Evolutionary conservation across 2,113 vertebrate species (phyloP), one percentile per base, ranked within the genome.

Genomic region (Corythoichthys intestinalis): DNA sequence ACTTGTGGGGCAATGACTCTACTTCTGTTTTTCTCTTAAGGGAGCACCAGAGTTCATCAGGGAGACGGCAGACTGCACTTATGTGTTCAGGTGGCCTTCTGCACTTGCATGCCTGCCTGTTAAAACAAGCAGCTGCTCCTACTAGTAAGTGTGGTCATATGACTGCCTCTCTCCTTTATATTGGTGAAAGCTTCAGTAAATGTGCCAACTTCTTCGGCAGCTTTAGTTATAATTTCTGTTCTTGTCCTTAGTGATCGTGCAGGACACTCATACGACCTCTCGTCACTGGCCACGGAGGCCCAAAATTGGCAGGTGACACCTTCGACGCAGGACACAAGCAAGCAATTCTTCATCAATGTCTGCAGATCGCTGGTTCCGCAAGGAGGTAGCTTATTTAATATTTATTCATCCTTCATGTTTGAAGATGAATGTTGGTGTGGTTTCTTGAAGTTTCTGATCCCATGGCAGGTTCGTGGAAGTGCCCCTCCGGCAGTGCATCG

Each of bases 1-100:
- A 44, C 41, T 44, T 44, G 41, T 44, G 39, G 12, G 12, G 47
- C 48, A 50, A 5, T 57, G 52, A 54, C 52, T 54, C 17, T n/a
- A 20, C n/a, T 57, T 35, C 4, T 35, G 12, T 52, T 54, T 46
- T 44, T 47, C 8, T 20, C 37, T 73, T 20, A 11, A 93, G 93
- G 93, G 91, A 64, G 81, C 78, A 73, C 95, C 96, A 17, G 83
- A 93, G 20, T 99, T 96, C 65, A 88, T 99, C 67, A 94, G 83
- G 64, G 97, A 99, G 91, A 99, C 95, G 0, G 79, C 92, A 0
- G 96, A 97, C 10, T 98, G 97, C 60, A 95, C 94, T 39, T 99
- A 99, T 80, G 47, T 96, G 89, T 98, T 99, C 70, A 94, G 90
- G 76, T 98, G 96, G 96, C 93, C 92, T 35, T 98, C 95, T 0